phyloP scores from a whole-genome alignment of 2,797 vertebrate species.

The Cyclura pinguis region DNA sequence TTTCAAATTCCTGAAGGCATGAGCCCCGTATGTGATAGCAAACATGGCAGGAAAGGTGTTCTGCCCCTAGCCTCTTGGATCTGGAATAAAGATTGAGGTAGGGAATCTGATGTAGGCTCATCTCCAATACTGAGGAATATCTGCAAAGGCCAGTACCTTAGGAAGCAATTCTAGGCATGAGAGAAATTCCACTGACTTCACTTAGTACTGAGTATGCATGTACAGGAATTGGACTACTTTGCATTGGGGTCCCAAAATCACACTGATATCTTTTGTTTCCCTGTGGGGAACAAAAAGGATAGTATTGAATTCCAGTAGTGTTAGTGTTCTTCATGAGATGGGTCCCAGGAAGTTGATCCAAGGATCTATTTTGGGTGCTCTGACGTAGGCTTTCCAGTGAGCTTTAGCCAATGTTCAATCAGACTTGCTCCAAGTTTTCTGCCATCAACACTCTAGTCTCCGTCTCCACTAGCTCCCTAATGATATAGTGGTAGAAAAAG shows the following conservation, averaged over 20 bases:
- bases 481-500: no score
- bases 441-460: no score
- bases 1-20: neutral
- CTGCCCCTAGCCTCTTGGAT: neutral
- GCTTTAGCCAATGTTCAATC: no score
- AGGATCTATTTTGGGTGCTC: neutral
- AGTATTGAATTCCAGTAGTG: neutral
- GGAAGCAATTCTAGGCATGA: neutral
- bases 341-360: neutral
- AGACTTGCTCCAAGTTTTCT: no score
- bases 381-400: no score
- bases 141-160: neutral
- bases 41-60: neutral
- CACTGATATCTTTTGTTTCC: neutral
- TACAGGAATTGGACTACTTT: neutral
- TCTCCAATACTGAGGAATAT: neutral
- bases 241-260: neutral
- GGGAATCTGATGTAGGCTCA: no score
- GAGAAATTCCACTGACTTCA: no score
- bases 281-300: neutral
- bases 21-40: neutral
- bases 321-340: neutral
- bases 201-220: neutral
- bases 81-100: neutral
- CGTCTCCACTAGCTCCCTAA: no score